Evolutionary conservation across 2,888 invertebrate species (phyloP).

Genomic region (Sycophila texana): DNA sequence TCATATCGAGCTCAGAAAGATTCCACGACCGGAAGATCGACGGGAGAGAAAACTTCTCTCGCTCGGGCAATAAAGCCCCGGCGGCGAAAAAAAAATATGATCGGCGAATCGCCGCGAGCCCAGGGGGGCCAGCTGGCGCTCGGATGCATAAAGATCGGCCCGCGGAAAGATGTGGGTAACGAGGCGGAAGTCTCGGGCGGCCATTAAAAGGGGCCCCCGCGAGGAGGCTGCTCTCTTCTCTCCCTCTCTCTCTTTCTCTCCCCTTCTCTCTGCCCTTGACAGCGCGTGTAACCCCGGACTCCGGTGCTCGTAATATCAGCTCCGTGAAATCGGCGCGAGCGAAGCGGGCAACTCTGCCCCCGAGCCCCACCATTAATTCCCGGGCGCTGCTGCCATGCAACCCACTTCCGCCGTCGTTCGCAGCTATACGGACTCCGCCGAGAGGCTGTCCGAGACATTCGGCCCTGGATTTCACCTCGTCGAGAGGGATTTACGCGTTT

Average conservation of each 20-base stretch:
- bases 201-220: constrained; percentile 27
- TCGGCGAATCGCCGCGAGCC: not conserved
- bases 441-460: not conserved
- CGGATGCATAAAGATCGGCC: not conserved
- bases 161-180: constrained; percentile 29
- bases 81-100: no score
- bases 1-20: no score
- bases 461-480: no score
- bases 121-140: not conserved
- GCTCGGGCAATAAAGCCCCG: no score
- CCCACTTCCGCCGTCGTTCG: constrained; percentile 8
- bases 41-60: no score
- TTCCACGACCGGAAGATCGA: no score
- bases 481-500: not conserved
- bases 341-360: constrained; percentile 12
- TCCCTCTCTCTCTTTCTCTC: not conserved
- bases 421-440: not conserved
- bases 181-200: constrained; percentile 47
- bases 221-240: not conserved
- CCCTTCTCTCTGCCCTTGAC: constrained; percentile 18
- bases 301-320: constrained; percentile 29
- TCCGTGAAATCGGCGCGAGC: constrained; percentile 35
- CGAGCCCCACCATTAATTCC: not conserved
- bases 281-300: not conserved
- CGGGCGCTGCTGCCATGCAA: not conserved